These are phyloP conservation scores for Porites evermanni DNA, from an alignment of 92 coral and sea anemone genomes.

Conservation along the genomic window DNA sequence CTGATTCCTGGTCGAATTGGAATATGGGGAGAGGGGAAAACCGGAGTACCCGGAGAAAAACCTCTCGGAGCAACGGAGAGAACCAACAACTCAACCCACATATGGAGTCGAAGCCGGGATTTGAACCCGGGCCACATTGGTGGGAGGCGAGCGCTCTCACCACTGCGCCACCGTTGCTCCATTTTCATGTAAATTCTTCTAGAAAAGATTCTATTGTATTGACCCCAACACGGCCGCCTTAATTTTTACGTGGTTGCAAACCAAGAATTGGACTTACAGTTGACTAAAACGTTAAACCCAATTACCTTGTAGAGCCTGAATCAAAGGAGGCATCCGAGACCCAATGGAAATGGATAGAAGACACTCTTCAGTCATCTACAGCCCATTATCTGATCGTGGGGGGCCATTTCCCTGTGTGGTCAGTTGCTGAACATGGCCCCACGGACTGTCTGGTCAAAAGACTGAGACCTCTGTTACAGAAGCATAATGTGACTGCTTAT, in stretches of 20 bases:
- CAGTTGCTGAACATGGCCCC: slow-evolving; percentile 99
- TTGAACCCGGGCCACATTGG: no score
- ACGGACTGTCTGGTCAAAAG: slow-evolving; percentile 80
- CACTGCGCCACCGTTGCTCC: no score
- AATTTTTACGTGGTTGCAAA: neutral
- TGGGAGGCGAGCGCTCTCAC: no score
- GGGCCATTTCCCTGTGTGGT: slow-evolving; percentile 98
- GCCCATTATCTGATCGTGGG: slow-evolving; percentile 91
- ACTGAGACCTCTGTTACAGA: slow-evolving; percentile 87
- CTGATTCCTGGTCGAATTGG: no score
- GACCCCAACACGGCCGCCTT: no score
- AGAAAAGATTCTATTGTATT: no score
- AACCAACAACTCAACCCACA: no score
- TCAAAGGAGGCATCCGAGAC: slow-evolving; percentile 52
- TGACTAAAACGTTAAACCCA: neutral
- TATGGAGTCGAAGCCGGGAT: no score
- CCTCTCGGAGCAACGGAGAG: no score
- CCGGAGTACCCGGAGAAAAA: no score
- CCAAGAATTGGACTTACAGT: neutral
- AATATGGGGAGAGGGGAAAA: no score
- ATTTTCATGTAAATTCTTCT: no score
- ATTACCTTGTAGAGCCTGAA: slow-evolving; percentile 55
- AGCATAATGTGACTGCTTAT: slow-evolving; percentile 89
- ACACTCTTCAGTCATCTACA: slow-evolving; percentile 77
- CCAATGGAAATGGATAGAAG: slow-evolving; percentile 94